Conservation (phyloP, 2,888 invertebrate species). For the Chymomyza fuscimana region DNA sequence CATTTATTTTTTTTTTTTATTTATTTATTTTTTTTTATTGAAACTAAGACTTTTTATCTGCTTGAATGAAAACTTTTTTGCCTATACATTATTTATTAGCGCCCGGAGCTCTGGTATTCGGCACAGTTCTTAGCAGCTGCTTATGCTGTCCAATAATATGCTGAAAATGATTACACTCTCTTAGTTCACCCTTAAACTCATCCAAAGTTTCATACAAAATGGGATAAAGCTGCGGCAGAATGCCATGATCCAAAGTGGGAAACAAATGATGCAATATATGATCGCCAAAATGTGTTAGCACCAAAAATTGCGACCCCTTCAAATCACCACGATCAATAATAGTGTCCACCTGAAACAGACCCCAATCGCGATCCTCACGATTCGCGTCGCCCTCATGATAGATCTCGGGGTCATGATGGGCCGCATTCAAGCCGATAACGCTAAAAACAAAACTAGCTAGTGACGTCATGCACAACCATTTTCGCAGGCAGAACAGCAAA, state of each 20-base stretch:
- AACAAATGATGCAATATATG: constrained; percentile 90
- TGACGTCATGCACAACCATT: constrained; percentile 82
- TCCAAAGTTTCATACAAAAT: constrained; percentile 79
- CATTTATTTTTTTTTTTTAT: neutral
- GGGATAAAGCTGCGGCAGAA: constrained; percentile 84
- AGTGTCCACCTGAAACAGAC: constrained; percentile 87
- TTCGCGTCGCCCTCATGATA: constrained; percentile 88
- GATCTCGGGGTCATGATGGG: constrained; percentile 89
- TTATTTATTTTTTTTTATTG: neutral
- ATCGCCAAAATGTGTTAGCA: constrained; percentile 87
- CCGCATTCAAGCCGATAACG: constrained; percentile 85
- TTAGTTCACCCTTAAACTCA: constrained; percentile 76
- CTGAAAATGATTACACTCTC: constrained; percentile 82
- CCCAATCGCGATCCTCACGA: constrained; percentile 85
- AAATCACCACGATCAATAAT: constrained; percentile 86
- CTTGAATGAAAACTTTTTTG: neutral
- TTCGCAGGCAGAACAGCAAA: constrained; percentile 62
- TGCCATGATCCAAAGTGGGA: constrained; percentile 89
- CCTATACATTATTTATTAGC: neutral
- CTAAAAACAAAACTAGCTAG: constrained; percentile 83
- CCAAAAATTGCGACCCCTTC: constrained; percentile 84
- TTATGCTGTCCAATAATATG: constrained; percentile 85
- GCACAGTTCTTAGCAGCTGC: constrained; percentile 81
- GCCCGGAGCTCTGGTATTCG: constrained; percentile 78
- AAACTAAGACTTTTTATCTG: neutral